Percentiles rank a stretch among this genome's conserved stretches.
Evolutionary conservation across 2,797 vertebrate genomes (phyloP).

Genomic region (Pogonophryne albipinna): DNA sequence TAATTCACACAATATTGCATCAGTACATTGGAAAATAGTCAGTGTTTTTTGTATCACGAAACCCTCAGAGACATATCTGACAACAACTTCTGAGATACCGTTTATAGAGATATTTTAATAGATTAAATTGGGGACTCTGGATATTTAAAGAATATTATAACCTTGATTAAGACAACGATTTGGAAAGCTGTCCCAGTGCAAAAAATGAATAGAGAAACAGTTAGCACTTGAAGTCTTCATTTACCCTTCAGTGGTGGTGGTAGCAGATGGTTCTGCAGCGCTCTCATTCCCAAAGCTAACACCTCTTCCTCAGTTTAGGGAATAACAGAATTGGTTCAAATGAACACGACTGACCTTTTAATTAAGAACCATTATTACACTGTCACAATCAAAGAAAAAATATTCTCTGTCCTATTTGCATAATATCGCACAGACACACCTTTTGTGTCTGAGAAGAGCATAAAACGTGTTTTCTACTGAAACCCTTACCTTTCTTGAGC

Average conservation of each 20-base stretch:
- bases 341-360: constrained; percentile 70
- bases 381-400: constrained; percentile 65
- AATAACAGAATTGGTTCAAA: constrained; percentile 71
- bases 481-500: neutral
- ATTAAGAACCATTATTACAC: constrained; percentile 66
- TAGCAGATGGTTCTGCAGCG: constrained; percentile 69
- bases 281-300: constrained; percentile 65
- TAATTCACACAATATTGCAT: constrained; percentile 62
- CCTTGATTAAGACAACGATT: constrained; percentile 49
- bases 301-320: constrained; percentile 63
- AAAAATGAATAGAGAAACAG: constrained; percentile 32
- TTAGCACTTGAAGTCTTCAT: constrained; percentile 67
- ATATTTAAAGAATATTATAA: constrained; percentile 9
- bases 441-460: neutral
- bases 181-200: constrained; percentile 5
- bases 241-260: constrained; percentile 58
- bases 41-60: constrained; percentile 33
- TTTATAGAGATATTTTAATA: constrained; percentile 7
- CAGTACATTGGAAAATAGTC: constrained; percentile 26
- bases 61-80: constrained; percentile 28
- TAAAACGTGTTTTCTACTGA: neutral
- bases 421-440: constrained; percentile 8
- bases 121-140: neutral
- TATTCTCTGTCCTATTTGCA: constrained; percentile 48
- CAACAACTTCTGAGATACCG: constrained; percentile 1